A percentile compares a stretch with the other conserved stretches of the same genome.
Conservation (phyloP, 2,113 vertebrate genomes). For the Macrotis lagotis region DNA sequence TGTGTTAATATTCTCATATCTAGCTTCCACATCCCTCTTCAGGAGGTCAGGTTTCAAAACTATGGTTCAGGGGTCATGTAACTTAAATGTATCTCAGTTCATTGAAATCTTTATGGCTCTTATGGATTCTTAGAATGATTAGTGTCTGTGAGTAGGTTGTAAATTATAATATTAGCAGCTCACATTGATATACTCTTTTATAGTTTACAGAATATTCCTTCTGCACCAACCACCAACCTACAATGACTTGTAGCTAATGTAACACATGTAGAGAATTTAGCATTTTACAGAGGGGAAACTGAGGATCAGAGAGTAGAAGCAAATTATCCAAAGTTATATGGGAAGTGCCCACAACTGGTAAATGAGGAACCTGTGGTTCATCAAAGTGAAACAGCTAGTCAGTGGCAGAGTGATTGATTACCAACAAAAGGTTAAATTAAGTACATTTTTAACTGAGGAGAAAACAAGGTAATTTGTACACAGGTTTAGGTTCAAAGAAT, state of each 20-base stretch:
- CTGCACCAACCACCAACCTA: neutral
- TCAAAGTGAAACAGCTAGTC: neutral
- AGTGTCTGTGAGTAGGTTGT: neutral
- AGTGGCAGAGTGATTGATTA: neutral
- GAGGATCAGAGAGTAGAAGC: neutral
- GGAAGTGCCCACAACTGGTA: neutral
- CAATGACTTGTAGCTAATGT: neutral
- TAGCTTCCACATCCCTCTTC: neutral
- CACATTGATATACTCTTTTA: neutral
- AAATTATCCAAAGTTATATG: neutral
- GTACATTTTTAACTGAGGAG: no score
- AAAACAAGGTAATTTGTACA: no score
- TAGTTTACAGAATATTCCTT: neutral
- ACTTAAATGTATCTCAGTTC: neutral
- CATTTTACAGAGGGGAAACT: neutral
- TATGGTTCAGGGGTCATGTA: neutral
- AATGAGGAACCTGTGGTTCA: neutral
- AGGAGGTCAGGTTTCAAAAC: neutral
- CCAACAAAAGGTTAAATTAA: neutral
- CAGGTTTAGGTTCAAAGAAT: no score
- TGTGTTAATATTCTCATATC: neutral
- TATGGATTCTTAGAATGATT: neutral
- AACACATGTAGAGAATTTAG: neutral
- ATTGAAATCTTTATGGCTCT: neutral
- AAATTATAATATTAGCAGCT: neutral